Evolutionary conservation across 2,888 invertebrate genomes (phyloP), one percentile per base, ranked within the genome.

Genomic region (Myopa testacea): DNA sequence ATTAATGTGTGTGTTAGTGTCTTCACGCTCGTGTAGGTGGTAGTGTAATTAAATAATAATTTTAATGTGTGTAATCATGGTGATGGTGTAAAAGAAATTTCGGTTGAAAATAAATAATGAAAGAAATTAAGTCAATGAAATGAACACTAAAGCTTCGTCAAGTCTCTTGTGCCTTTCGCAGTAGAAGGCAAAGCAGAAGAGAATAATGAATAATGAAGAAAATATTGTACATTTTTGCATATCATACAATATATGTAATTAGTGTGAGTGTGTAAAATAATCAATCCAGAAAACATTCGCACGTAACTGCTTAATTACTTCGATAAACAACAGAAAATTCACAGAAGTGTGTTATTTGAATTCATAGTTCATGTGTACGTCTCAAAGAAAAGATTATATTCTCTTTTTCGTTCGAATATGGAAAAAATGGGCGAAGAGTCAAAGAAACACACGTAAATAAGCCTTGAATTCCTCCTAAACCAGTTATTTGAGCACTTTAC

Each of bases 1-100:
- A 73, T 80, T 80, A 78, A 78, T 81, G 79, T 58, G 65, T 68
- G 58, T 68, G 14, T 7, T 19, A 81, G 81, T 75, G 81, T 83
- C 77, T 80, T 81, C 69, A 80, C 81, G 78, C 81, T 60, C 38
- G 75, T 80, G 80, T 81, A 55, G 16, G 5, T 79, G 65, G 69
- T 69, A 69, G 55, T 63, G 69, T 69, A 69, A 38, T 63, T 68
- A 5, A 55, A 55, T 55, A 55, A 45, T 45, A 45, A 45, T 45
- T 45, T 45, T 8, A 45, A 45, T 45, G 10, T 45, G 3, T 45
- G 7, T 45, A 45, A n/a, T 55, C 16, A 12, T 6, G 16, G 10
- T 55, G 45, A 45, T 8, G 45, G 45, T 45, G 45, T 45, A 50
- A 50, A 52, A 69, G 26, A 52, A 52, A 14, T 34, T 70, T 70